These are phyloP conservation scores for Propithecus coquereli DNA, from an alignment of 2,113 vertebrate genomes.

Conservation along the genomic window DNA sequence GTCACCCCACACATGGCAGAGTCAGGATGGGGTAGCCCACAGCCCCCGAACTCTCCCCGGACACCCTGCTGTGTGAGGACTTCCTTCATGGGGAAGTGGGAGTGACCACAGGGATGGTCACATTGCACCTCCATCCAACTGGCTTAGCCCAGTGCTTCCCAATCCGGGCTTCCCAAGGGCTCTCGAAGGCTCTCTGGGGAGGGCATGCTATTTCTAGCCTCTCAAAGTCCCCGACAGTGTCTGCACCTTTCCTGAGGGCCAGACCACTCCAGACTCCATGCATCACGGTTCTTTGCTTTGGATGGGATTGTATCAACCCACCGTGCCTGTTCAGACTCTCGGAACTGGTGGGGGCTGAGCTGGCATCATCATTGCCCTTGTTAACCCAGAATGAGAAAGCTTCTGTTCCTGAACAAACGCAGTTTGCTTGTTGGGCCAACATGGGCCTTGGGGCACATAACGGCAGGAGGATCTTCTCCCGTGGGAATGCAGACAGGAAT, in stretches of 20 bases:
- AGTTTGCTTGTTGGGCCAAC: not conserved
- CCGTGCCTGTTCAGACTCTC: not conserved
- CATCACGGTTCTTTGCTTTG: not conserved
- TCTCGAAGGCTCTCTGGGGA: not conserved
- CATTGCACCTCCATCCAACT: not conserved
- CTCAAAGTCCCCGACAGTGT: not conserved
- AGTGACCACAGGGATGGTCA: accelerated
- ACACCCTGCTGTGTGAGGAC: not conserved
- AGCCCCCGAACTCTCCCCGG: not conserved
- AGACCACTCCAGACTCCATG: accelerated
- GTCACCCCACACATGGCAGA: not conserved
- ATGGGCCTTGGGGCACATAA: not conserved
- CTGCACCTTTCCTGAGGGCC: not conserved
- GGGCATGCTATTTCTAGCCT: not conserved
- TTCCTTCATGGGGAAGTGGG: not conserved
- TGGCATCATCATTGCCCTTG: not conserved
- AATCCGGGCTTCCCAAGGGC: not conserved
- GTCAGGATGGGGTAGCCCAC: not conserved
- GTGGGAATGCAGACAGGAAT: not conserved
- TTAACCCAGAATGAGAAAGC: not conserved
- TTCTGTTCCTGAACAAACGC: not conserved
- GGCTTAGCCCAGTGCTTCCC: not conserved
- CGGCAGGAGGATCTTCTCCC: not conserved
- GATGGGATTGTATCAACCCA: not conserved
- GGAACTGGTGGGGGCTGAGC: too few relatives aligned